These are phyloP conservation scores for Tachina fera DNA, from an alignment of 2,888 invertebrate genomes.

Conservation along the genomic window DNA sequence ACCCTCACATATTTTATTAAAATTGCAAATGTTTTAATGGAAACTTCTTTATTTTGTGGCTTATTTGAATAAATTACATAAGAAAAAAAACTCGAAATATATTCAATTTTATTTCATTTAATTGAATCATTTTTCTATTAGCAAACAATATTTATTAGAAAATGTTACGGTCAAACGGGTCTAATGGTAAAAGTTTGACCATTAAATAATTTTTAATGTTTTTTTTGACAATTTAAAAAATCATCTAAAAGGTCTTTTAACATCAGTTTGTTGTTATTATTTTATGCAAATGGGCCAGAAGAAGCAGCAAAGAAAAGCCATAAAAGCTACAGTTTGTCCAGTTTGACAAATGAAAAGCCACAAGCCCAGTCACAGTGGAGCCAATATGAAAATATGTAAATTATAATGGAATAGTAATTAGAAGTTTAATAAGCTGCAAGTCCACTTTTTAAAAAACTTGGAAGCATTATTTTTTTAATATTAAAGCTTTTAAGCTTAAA, in stretches of 20 bases:
- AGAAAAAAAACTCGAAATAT: neutral
- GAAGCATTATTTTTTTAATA: too few relatives aligned
- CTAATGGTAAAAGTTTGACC: slow-evolving; percentile 62
- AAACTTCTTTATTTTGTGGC: slow-evolving; percentile 50
- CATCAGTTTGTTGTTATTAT: neutral
- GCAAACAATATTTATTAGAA: slow-evolving; percentile 42
- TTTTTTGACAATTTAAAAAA: slow-evolving; percentile 12
- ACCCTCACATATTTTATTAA: slow-evolving; percentile 37
- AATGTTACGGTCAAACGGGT: neutral
- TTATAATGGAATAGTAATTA: too few relatives aligned
- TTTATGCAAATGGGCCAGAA: slow-evolving; percentile 18
- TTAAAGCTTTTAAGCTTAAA: too few relatives aligned
- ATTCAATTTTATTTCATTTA: slow-evolving; percentile 40
- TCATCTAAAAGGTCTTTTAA: slow-evolving; percentile 10
- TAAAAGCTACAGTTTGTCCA: neutral
- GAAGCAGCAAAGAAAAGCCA: neutral
- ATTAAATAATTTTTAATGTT: slow-evolving; percentile 57
- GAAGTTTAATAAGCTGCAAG: too few relatives aligned
- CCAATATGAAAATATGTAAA: neutral
- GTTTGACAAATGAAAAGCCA: neutral
- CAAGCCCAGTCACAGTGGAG: neutral
- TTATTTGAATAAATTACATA: slow-evolving; percentile 52
- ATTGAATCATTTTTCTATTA: slow-evolving; percentile 44
- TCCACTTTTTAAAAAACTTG: too few relatives aligned
- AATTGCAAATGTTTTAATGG: slow-evolving; percentile 58